Evolutionary conservation across 2,888 invertebrate genomes (phyloP), one percentile per base, ranked within the genome.

Genomic region (Priapulus caudatus): DNA sequence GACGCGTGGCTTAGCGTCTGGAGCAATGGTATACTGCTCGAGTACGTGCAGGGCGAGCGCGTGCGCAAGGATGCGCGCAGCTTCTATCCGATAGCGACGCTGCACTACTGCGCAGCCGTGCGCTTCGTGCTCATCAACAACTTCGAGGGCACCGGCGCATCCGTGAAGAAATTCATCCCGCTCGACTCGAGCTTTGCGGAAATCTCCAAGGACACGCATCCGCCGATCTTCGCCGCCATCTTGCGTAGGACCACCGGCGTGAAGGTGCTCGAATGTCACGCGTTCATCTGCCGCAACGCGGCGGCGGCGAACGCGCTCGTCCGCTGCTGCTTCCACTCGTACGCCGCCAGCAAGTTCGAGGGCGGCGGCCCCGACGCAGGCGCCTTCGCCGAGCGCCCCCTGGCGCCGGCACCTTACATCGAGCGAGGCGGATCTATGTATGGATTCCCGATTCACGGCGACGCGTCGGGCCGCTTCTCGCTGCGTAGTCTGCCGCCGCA

Each of bases 241-340:
- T 76, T 98, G 62, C 80, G 97, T 48, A 80, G 97, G 59, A 95
- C 93, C 47, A 86, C 87, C 48, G 97, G 97, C 51, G 93, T 97
- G 63, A 95, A 95, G 74, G 93, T 93, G 52, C 78, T 98, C 58
- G 98, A 98, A 75, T 97, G 97, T 75, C 97, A 98, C 75, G 92
- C 93, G 58, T 97, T 98, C 74, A 90, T 98, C 66, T 92, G 93
- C 74, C 89, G 92, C 63, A 82, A 91, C 53, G 90, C 92, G 72
- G 86, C 90, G 68, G 95, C 97, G 47, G 97, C 97, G 58, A 91
- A 97, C 73, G 95, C 97, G 62, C 79, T 98, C 67, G 95, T 95
- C 58, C 79, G 91, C 66, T 67, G 55, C 54, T 93, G 92, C 74
- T 95, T 95, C 74, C 93, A 93, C 75, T 91, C 93, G 48, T 95